Evolutionary conservation across 37 sponge, comb jelly and placozoan species (phyloP), one percentile per base, ranked within the genome.

Genomic region (Ianthella basta): DNA sequence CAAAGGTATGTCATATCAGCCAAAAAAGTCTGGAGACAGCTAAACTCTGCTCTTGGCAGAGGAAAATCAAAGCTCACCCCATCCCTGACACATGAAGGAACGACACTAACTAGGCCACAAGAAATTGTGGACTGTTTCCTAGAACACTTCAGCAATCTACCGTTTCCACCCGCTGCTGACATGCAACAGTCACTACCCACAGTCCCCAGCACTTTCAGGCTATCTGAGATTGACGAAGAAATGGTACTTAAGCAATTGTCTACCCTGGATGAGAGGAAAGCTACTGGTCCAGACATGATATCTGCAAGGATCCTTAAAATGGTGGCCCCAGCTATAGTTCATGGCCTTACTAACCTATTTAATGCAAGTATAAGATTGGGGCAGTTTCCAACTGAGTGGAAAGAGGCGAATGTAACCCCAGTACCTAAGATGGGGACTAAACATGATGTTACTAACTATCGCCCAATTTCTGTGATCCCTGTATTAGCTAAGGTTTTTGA

Each of bases 391-490:
- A 36, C 32, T 74, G 18, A 78, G n/a, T 81, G 82, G 82, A 81
- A 81, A 18, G 35, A 29, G 14, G 82, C 61, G 8, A 60, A 60
- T 81, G 82, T 81, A 4, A 81, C 82, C 8, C 59, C 59, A 57
- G 59, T 57, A 57, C 59, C 59, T 57, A 57, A 57, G 59, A 57
- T 18, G 18, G 59, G 59, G 18, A 18, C 15, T 18, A 57, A 57
- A 57, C 59, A 57, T 57, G 59, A 57, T 57, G 18, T 57, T 57
- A 57, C 59, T 20, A 72, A 83, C 84, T 83, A 69, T 66, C 55
- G 84, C 19, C 84, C 84, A 6, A 39, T 83, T 36, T 83, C 84
- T 19, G 84, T 83, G 6, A 38, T 66, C 6, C 84, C 84, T 24
- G 72, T 83, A 23, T 4, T 83, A 27, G 69, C 72, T 29, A 83